Conservation (phyloP, 2,888 invertebrate species). For the Apamea epomidion region DNA sequence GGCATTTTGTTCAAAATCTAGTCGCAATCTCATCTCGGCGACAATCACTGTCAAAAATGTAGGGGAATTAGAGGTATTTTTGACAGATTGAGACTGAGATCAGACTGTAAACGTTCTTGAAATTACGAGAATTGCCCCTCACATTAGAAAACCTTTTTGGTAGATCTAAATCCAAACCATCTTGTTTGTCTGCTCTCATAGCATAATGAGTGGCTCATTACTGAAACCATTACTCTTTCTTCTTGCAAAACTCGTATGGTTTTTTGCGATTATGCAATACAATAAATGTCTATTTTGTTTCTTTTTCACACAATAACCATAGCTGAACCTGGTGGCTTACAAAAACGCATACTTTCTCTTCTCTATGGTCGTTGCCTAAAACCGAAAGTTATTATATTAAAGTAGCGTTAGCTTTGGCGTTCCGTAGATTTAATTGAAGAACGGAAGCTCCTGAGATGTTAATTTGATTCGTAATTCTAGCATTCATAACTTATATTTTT, state of each 20-base stretch:
- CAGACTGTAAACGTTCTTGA: too few relatives aligned
- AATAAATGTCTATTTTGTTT: too few relatives aligned
- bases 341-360: slow-evolving; percentile 53
- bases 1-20: too few relatives aligned
- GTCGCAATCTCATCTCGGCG: too few relatives aligned
- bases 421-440: slow-evolving; percentile 8
- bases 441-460: not conserved
- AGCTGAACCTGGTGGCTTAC: not conserved
- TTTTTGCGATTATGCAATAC: not conserved
- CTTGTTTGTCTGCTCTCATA: not conserved
- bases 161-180: not conserved
- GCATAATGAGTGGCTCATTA: not conserved
- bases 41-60: too few relatives aligned
- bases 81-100: too few relatives aligned
- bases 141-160: too few relatives aligned
- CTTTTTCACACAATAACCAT: not conserved
- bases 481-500: not conserved
- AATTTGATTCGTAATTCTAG: not conserved
- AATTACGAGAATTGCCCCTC: too few relatives aligned
- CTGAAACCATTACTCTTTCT: too few relatives aligned
- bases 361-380: slow-evolving; percentile 31
- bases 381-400: slow-evolving; percentile 28
- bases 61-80: too few relatives aligned
- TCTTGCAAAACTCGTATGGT: not conserved
- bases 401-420: slow-evolving; percentile 25